phyloP scores from a whole-genome alignment of 2,888 invertebrate genomes.

The Brachyopa scutellaris region DNA sequence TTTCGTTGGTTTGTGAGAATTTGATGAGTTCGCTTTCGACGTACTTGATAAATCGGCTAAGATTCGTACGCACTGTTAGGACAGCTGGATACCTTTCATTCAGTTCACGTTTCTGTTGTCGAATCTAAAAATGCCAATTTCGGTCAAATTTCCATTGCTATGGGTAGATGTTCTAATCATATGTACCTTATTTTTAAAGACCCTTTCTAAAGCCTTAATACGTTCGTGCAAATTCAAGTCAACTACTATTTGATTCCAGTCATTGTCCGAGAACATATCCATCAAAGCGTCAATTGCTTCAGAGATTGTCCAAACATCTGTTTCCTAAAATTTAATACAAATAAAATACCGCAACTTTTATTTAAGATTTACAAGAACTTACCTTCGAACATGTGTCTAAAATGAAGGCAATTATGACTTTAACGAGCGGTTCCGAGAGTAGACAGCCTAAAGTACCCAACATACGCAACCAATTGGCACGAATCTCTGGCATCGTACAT shows the following conservation, averaged over 20 bases:
- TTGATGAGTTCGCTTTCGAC: constrained; percentile 74
- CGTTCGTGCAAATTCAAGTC: constrained; percentile 86
- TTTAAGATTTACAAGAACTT: too few species aligned
- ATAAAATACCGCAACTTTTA: not conserved
- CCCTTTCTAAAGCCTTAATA: constrained; percentile 84
- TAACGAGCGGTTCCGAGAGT: constrained; percentile 78
- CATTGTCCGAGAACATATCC: constrained; percentile 90
- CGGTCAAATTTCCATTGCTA: too few species aligned
- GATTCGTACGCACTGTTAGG: constrained; percentile 86
- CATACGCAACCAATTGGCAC: constrained; percentile 85
- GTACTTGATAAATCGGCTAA: constrained; percentile 88
- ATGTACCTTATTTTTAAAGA: constrained; percentile 86
- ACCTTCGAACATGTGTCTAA: constrained; percentile 82
- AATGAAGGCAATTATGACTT: constrained; percentile 84
- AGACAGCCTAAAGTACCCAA: constrained; percentile 84
- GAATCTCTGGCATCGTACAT: constrained; percentile 83
- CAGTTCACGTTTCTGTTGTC: constrained; percentile 85
- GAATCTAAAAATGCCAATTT: constrained; percentile 84
- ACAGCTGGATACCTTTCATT: constrained; percentile 88
- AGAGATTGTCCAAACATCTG: constrained; percentile 87
- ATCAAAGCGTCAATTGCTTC: constrained; percentile 89
- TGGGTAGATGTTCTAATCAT: too few species aligned
- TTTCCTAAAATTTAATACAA: constrained; percentile 81
- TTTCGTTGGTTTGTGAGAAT: constrained; percentile 45
- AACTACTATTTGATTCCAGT: constrained; percentile 85